Evolutionary conservation across 2,888 invertebrate species (phyloP), one percentile per base, ranked within the genome.

Genomic region (Cerastis leucographa): DNA sequence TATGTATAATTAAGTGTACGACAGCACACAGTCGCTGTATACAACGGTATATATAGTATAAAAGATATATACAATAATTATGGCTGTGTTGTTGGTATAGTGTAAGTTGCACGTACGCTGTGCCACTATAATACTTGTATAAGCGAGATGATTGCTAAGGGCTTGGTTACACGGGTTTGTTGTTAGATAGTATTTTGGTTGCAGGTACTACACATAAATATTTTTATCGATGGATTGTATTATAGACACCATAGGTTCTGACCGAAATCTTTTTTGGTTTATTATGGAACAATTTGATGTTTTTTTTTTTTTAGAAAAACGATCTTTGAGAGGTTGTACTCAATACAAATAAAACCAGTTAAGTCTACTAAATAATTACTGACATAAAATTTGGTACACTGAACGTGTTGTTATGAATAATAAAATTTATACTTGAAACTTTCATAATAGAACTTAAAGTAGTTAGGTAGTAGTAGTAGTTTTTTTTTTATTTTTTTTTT

Each of bases 141-240:
- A 85, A 89, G 91, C 90, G 90, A 93, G 93, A 94, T 93, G 94
- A 93, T 93, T 91, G 90, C 86, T 93, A 88, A 94, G 67, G 95
- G 56, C 65, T 81, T 64, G 89, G 84, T 78, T 82, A 94, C 42
- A 88, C 17, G 71, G 74, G 51, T 42, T 44, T 64, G 12, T 44
- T 68, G 35, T 67, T 49, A 25, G 29, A n/a, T 3, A 7, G 40
- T 46, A 6, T 25, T 59, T 69, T 40, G 19, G 2, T 68, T 35
- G n/a, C 51, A 51, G 8, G 40, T 65, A 25, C 19, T 17, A 1
- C 7, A 6, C 0, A 5, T 19, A 11, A 46, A 12, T 40, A 5
- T 42, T 2, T 8, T 22, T 61, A 6, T 5, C 22, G 2, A 14
- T 51, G 51, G 3, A 11, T 44, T 69, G 19, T n/a, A 12, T 25